These are phyloP conservation scores for Sminthurinus aureus DNA, from an alignment of 2,888 invertebrate genomes.

Conservation along the genomic window DNA sequence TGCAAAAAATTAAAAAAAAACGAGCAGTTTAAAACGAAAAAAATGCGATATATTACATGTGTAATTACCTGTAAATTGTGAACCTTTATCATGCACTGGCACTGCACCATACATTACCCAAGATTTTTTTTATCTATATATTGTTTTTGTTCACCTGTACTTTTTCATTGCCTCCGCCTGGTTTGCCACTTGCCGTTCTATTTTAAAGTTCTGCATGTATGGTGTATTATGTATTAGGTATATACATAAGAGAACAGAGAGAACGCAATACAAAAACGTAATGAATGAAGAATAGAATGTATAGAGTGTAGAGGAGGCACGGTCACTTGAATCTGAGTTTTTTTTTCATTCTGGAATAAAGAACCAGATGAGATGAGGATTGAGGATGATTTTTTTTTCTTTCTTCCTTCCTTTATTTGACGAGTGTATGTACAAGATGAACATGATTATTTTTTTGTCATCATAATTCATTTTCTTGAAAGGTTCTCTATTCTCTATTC, in stretches of 20 bases:
- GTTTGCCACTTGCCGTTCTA: background rate
- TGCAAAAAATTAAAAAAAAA: too few relatives aligned
- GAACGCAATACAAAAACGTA: background rate
- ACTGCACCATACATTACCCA: too few relatives aligned
- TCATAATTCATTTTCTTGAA: slow-evolving; percentile 4
- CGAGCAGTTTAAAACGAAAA: too few relatives aligned
- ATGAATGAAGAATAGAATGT: background rate
- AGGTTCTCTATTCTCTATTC: background rate
- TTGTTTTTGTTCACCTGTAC: too few relatives aligned
- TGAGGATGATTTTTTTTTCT: background rate
- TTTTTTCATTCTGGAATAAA: background rate
- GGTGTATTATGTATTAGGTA: background rate
- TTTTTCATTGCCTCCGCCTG: too few relatives aligned
- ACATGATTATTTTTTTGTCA: background rate
- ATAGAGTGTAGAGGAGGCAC: background rate
- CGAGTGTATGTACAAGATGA: background rate
- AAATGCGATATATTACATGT: too few relatives aligned
- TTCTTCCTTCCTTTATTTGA: background rate
- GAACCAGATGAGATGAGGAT: background rate
- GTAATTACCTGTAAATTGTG: too few relatives aligned
- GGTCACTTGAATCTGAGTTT: background rate
- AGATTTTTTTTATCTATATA: too few relatives aligned
- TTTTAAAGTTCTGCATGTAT: background rate
- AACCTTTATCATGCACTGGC: too few relatives aligned
- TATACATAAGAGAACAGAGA: too few relatives aligned